A percentile compares a stretch with the other conserved stretches of the same genome.
phyloP scores from a whole-genome alignment of 2,113 vertebrate species.

The Puntigrus tetrazona region DNA sequence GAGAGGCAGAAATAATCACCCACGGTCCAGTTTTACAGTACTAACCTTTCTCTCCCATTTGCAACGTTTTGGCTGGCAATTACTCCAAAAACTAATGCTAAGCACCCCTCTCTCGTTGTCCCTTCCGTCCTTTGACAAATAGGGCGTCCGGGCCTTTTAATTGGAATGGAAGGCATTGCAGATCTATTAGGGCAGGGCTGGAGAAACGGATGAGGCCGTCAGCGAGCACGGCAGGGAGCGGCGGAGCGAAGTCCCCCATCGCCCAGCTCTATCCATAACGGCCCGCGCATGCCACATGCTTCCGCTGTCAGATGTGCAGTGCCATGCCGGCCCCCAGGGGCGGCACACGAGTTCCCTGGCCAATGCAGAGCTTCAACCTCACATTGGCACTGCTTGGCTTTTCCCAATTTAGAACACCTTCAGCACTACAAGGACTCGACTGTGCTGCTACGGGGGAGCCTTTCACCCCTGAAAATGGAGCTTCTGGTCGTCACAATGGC shows the following conservation, averaged over 20 bases:
- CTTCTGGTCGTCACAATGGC: not conserved
- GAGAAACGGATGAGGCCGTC: conserved; percentile 76
- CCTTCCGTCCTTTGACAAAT: conserved; percentile 72
- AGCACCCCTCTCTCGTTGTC: conserved; percentile 70
- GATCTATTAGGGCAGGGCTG: conserved; percentile 72
- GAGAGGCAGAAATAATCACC: conserved; percentile 50
- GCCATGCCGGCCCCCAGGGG: conserved; percentile 61
- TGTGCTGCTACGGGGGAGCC: not conserved
- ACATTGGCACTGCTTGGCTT: conserved; percentile 58
- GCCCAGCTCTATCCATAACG: conserved; percentile 71
- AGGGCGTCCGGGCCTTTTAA: conserved; percentile 71
- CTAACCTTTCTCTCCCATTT: conserved; percentile 54
- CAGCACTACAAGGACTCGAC: conserved; percentile 49
- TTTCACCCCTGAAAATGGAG: conserved; percentile 25
- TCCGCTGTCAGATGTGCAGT: conserved; percentile 68
- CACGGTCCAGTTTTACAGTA: conserved; percentile 59
- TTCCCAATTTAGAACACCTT: conserved; percentile 58
- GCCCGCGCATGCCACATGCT: conserved; percentile 69
- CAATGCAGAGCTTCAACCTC: conserved; percentile 60
- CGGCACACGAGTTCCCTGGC: conserved; percentile 52
- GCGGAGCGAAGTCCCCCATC: conserved; percentile 68
- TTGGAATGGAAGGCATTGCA: conserved; percentile 70
- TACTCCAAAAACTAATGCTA: conserved; percentile 74
- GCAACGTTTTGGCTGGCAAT: conserved; percentile 65
- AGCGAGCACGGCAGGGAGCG: conserved; percentile 68